A percentile compares a stretch with the other conserved stretches of the same genome.
These are phyloP conservation scores for Maconellicoccus hirsutus DNA, from an alignment of 1,140 invertebrate genomes.

Conservation along the genomic window DNA sequence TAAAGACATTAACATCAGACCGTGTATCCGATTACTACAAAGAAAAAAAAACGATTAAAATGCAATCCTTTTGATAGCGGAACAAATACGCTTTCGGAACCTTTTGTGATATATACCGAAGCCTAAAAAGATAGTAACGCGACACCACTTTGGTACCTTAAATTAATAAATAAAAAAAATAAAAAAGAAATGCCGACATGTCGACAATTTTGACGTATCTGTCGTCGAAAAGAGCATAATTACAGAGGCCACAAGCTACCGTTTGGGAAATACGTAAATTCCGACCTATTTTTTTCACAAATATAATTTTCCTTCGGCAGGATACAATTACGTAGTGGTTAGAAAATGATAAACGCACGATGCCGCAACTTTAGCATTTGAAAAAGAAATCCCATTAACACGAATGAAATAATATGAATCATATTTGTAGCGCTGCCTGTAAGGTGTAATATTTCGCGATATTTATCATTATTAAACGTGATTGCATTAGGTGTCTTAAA, in stretches of 20 bases:
- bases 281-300: background rate
- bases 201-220: background rate
- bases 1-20: conserved; percentile 13
- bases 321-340: background rate
- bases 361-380: no score
- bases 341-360: no score
- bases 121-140: background rate
- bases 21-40: conserved; percentile 15
- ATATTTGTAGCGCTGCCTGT: background rate
- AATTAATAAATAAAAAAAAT: background rate
- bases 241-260: background rate
- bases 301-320: background rate
- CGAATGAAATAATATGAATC: background rate
- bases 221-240: background rate
- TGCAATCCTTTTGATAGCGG: background rate
- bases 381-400: no score
- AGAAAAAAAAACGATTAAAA: conserved; percentile 1
- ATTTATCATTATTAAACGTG: conserved; percentile 1
- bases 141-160: background rate
- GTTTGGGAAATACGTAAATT: background rate
- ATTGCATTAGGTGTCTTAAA: background rate
- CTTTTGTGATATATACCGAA: background rate
- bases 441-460: conserved; percentile 4
- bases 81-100: conserved; percentile 10
- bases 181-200: conserved; percentile 12